Evolutionary conservation across 2,888 invertebrate species (phyloP).

Genomic region (Fragum whitleyi): DNA sequence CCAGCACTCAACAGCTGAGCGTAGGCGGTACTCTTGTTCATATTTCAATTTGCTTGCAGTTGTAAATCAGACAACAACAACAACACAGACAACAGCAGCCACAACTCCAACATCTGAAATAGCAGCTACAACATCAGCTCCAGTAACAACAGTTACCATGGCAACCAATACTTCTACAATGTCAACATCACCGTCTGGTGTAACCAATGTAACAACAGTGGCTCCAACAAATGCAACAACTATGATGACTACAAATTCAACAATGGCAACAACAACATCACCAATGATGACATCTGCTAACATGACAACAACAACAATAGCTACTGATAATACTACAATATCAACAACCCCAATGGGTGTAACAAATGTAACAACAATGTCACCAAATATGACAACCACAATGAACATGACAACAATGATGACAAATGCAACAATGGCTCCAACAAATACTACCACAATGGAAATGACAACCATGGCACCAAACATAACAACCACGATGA

Average conservation of each 20-base stretch:
- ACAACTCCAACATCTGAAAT: not conserved
- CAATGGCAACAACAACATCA: not conserved
- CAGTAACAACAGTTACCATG: not conserved
- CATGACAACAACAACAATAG: not conserved
- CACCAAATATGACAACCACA: not conserved
- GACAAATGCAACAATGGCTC: not conserved
- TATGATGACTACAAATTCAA: not conserved
- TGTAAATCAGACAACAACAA: not conserved
- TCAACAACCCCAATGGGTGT: not conserved
- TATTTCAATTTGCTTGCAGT: not conserved
- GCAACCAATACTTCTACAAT: not conserved
- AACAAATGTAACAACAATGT: not conserved
- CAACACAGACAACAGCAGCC: not conserved
- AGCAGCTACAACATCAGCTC: not conserved
- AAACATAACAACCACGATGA: not conserved
- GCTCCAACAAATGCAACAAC: not conserved
- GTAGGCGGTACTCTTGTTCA: too few species aligned
- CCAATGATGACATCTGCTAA: not conserved
- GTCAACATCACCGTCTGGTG: not conserved
- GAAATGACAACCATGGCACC: not conserved
- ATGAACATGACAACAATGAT: not conserved
- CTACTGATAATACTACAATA: not conserved
- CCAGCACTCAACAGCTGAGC: too few species aligned
- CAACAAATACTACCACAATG: not conserved
- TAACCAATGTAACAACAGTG: not conserved